A percentile compares a stretch with the other conserved stretches of the same genome.
Evolutionary conservation across 2,888 invertebrate genomes (phyloP).

Genomic region (Teinopalpus imperialis): DNA sequence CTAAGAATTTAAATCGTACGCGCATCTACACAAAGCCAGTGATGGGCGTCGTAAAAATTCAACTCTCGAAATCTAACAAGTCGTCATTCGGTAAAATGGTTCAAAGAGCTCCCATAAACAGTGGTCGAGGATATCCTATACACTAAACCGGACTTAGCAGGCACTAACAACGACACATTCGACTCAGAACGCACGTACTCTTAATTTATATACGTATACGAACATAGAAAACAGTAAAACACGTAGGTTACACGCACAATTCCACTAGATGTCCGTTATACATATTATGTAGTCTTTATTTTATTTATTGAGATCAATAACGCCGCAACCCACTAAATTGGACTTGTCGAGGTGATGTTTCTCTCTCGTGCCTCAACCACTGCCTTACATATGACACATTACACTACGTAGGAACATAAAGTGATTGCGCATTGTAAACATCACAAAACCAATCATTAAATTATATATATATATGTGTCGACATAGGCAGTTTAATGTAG

Average conservation of each 20-base stretch:
- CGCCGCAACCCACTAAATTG: constrained; percentile 66
- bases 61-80: constrained; percentile 58
- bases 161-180: constrained; percentile 73
- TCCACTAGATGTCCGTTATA: constrained; percentile 73
- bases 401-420: constrained; percentile 40
- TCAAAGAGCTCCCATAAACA: constrained; percentile 64
- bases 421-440: constrained; percentile 14
- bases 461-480: constrained; percentile 2
- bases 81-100: constrained; percentile 66
- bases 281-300: constrained; percentile 67
- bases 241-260: constrained; percentile 72
- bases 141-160: constrained; percentile 72
- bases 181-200: constrained; percentile 30
- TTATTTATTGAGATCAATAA: constrained; percentile 77
- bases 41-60: constrained; percentile 44
- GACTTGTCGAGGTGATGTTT: constrained; percentile 44
- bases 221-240: constrained; percentile 75
- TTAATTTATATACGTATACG: constrained; percentile 42
- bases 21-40: constrained; percentile 29
- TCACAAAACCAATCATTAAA: constrained; percentile 10
- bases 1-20: constrained; percentile 44
- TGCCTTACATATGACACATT: constrained; percentile 32
- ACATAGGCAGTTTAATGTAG: neutral
- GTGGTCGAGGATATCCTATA: constrained; percentile 55
- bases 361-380: constrained; percentile 30